Evolutionary conservation across 1,140 invertebrate species (phyloP), one percentile per base, ranked within the genome.

Genomic region (Drosophila nigromelanica): DNA sequence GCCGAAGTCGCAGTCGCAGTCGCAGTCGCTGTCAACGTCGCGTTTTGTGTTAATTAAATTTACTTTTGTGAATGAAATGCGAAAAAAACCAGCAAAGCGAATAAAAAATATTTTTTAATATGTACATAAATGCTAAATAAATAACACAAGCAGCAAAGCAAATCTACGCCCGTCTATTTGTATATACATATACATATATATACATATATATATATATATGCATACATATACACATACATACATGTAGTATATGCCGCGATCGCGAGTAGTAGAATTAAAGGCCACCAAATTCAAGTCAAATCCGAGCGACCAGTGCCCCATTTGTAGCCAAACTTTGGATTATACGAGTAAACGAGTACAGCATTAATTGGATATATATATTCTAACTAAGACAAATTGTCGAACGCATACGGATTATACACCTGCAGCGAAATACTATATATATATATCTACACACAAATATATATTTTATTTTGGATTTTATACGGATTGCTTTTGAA

Each of bases 11-110:
- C 40, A 15, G 61, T 2, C 33, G 8, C 33, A 7, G 33, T 8
- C 33, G 33, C 33, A 35, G 33, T 35, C 33, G 33, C 8, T 35
- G 33, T 7, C 33, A 10, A 35, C 33, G 74, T 47, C 70, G 59
- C 77, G 80, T 74, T 85, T 83, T 89, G 83, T 89, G 83, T 89
- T 89, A 89, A 89, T 89, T 89, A 80, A 89, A 89, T 89, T 89
- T 89, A 89, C 83, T 89, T 89, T 89, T 89, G 83, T 89, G 83
- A 89, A 89, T 89, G 83, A 89, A 89, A 87, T 87, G 83, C 83
- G 83, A 87, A 87, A 89, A 87, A 78, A 87, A 82, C 62, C 59
- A 89, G 80, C 70, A 89, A 89, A 89, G 83, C 83, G 83, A 82
- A 73, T 71, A 75, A 70, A 63, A 40, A 73, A 87, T 89, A 78